phyloP scores from a whole-genome alignment of 2,888 invertebrate species.

The Danaus chrysippus region DNA sequence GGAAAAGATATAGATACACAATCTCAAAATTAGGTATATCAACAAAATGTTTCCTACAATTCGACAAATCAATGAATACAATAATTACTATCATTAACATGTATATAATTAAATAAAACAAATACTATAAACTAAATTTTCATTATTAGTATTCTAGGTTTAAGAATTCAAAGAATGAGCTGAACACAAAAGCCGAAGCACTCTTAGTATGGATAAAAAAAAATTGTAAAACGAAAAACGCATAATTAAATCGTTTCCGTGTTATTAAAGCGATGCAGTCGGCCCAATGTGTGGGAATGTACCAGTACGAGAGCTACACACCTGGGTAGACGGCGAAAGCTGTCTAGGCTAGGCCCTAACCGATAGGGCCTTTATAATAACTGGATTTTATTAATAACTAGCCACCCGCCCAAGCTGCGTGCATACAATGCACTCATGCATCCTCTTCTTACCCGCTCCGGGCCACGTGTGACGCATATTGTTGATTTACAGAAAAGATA shows the following conservation, averaged over 20 bases:
- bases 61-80: too few species aligned
- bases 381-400: conserved; percentile 44
- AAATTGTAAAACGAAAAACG: conserved; percentile 24
- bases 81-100: too few species aligned
- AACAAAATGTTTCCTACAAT: too few species aligned
- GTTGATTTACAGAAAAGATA: conserved; percentile 20
- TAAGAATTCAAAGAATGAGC: too few species aligned
- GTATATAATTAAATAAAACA: too few species aligned
- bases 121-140: too few species aligned
- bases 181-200: too few species aligned
- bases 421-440: conserved; percentile 8
- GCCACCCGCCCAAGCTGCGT: conserved; percentile 33
- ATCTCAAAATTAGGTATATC: too few species aligned
- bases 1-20: too few species aligned
- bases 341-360: conserved; percentile 35
- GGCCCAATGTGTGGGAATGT: conserved; percentile 21
- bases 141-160: too few species aligned
- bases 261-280: conserved; percentile 25
- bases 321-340: conserved; percentile 36
- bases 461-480: conserved; percentile 25
- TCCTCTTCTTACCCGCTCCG: conserved; percentile 9
- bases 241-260: conserved; percentile 30
- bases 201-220: background rate
- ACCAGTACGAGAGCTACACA: conserved; percentile 19
- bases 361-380: conserved; percentile 32